Conservation (phyloP, 1,140 invertebrate genomes). For the Coptotermes formosanus region DNA sequence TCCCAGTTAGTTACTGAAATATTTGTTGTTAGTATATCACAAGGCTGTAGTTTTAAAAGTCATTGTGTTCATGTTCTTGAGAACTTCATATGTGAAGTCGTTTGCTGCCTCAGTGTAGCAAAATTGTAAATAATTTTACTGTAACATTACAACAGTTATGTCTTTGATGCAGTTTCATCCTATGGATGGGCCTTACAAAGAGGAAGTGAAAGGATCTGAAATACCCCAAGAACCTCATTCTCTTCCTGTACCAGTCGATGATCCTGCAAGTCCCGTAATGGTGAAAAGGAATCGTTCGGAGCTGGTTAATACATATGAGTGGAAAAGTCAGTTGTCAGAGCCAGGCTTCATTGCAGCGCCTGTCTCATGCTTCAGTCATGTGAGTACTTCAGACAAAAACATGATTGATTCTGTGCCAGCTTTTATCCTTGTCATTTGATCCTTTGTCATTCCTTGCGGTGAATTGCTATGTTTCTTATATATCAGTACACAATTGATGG, state of each 20-base stretch:
- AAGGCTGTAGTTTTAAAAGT: no score
- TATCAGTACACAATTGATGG: no score
- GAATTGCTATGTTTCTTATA: no score
- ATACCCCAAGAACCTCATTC: neutral
- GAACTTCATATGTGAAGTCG: no score
- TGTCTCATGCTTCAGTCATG: slow-evolving; percentile 87
- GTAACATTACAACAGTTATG: neutral
- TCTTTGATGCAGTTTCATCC: neutral
- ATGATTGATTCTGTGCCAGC: no score
- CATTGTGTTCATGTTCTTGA: no score
- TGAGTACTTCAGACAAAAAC: neutral
- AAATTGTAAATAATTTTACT: no score
- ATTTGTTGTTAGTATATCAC: no score
- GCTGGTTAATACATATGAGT: slow-evolving; percentile 74
- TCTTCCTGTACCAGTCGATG: neutral
- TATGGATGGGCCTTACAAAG: neutral
- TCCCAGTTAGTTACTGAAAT: no score
- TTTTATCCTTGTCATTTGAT: no score
- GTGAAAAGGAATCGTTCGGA: slow-evolving; percentile 43
- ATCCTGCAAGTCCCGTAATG: neutral
- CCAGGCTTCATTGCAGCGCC: slow-evolving; percentile 80
- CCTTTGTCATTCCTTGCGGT: no score
- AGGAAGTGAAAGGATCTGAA: neutral
- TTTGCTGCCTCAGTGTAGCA: no score
- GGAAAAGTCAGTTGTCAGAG: slow-evolving; percentile 74